These are phyloP conservation scores for Polydrusus tereticollis DNA, from an alignment of 2,888 invertebrate genomes.

Conservation along the genomic window DNA sequence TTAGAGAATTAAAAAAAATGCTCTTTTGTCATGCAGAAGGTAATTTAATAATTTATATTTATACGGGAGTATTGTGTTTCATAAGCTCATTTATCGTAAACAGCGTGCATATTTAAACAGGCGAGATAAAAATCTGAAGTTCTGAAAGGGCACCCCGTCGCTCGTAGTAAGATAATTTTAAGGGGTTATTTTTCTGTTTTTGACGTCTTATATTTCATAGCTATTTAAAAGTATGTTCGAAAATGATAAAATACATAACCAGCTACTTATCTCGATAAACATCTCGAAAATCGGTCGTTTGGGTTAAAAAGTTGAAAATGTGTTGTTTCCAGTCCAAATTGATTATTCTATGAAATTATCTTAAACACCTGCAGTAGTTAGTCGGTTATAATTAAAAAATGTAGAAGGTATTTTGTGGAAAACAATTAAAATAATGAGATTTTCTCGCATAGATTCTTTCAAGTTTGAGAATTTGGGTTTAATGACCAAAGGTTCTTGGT, in stretches of 20 bases:
- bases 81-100: constrained; percentile 45
- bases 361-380: constrained; percentile 32
- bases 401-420: background rate
- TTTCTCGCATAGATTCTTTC: too few species aligned
- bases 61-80: constrained; percentile 47
- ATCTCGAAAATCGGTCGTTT: constrained; percentile 41
- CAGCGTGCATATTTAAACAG: constrained; percentile 44
- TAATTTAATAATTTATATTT: constrained; percentile 29
- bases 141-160: constrained; percentile 47
- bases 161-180: constrained; percentile 42
- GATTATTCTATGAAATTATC: constrained; percentile 27
- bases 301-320: constrained; percentile 37
- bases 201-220: constrained; percentile 51
- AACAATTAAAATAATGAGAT: background rate
- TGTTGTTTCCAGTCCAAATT: constrained; percentile 40
- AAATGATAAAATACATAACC: constrained; percentile 43
- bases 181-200: constrained; percentile 49
- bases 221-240: constrained; percentile 36
- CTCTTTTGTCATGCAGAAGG: constrained; percentile 40
- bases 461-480: too few species aligned
- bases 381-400: background rate
- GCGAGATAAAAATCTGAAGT: constrained; percentile 46
- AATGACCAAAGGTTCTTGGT: too few species aligned
- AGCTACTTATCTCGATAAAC: constrained; percentile 45
- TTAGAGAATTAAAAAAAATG: background rate